phyloP scores from a whole-genome alignment of 2,113 vertebrate species.

The Orycteropus afer region DNA sequence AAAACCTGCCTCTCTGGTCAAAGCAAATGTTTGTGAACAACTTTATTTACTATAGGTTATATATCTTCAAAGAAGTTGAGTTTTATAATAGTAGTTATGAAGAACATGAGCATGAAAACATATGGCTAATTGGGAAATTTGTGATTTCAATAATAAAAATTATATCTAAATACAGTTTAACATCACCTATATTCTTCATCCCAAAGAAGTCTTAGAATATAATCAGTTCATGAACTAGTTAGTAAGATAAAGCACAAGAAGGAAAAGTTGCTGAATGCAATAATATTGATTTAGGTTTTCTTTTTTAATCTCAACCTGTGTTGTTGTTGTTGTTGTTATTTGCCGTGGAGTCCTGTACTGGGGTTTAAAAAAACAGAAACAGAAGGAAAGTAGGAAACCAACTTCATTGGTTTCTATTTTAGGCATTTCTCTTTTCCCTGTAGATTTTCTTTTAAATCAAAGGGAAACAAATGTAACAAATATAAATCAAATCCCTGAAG shows the following conservation, averaged over 20 bases:
- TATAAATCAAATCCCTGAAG: background rate
- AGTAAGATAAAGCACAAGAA: background rate
- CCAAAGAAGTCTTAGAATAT: conserved; percentile 9
- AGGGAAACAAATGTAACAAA: background rate
- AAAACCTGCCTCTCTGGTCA: background rate
- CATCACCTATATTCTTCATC: conserved; percentile 9
- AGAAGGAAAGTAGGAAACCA: background rate
- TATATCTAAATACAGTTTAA: background rate
- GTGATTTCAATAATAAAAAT: background rate
- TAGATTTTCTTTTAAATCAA: background rate
- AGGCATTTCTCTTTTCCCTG: background rate
- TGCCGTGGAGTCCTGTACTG: no score
- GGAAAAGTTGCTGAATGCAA: background rate
- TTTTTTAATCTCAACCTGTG: background rate
- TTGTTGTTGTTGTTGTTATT: no score
- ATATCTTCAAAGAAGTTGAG: background rate
- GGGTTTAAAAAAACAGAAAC: background rate
- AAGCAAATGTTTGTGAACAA: no score
- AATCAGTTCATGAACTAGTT: background rate
- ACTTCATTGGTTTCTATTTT: background rate
- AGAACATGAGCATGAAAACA: background rate
- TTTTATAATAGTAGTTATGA: background rate
- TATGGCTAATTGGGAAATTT: background rate
- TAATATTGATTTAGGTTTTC: background rate
- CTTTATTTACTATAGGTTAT: background rate